Percentiles rank a stretch among this genome's conserved stretches.
Conservation (phyloP, 2,797 vertebrate genomes). For the Malurus leucopterus region DNA sequence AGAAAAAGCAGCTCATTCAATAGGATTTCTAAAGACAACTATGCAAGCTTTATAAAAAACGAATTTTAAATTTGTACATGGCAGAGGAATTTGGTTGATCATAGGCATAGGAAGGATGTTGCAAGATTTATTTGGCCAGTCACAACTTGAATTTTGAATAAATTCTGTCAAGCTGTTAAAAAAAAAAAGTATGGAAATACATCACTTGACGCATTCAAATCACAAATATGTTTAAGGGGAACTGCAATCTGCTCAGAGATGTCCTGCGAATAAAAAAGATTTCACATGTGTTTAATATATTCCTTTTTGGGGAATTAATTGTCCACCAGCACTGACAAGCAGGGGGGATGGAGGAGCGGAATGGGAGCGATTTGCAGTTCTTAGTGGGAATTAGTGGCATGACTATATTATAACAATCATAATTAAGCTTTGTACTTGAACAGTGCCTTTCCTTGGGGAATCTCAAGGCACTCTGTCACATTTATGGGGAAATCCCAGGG, state of each 20-base stretch:
- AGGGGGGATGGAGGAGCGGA: slow-evolving; percentile 24
- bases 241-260: not conserved
- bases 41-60: not conserved
- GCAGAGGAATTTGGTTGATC: not conserved
- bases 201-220: slow-evolving; percentile 12
- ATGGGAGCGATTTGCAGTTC: slow-evolving; percentile 53
- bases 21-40: slow-evolving; percentile 8
- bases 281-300: slow-evolving; percentile 36
- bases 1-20: not conserved
- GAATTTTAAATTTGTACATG: not conserved
- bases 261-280: not conserved
- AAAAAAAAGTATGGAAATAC: not conserved
- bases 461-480: slow-evolving; percentile 36
- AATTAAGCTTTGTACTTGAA: slow-evolving; percentile 63
- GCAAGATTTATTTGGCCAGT: slow-evolving; percentile 23
- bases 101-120: not conserved
- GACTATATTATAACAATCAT: slow-evolving; percentile 57
- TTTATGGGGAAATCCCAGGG: slow-evolving; percentile 3
- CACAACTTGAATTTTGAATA: slow-evolving; percentile 30
- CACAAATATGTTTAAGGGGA: slow-evolving; percentile 15
- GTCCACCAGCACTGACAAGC: slow-evolving; percentile 28
- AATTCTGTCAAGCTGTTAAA: slow-evolving; percentile 9
- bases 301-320: slow-evolving; percentile 47
- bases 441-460: slow-evolving; percentile 42
- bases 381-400: slow-evolving; percentile 58